A percentile compares a stretch with the other conserved stretches of the same genome.
Evolutionary conservation across 2,797 vertebrate species (phyloP).

Genomic region (Lophius americanus): DNA sequence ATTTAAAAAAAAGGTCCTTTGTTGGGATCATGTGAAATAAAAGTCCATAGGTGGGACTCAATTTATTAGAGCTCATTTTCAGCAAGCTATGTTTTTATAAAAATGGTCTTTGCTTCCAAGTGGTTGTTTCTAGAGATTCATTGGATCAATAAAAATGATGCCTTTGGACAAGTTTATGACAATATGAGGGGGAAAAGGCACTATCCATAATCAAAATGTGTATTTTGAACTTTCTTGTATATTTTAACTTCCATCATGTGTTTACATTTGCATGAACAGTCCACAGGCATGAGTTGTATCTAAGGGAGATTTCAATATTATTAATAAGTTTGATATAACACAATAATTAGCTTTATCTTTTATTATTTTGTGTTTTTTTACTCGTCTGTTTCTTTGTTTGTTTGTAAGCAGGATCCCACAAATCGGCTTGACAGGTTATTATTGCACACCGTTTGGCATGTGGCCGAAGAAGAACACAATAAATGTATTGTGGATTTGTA

Average conservation of each 20-base stretch:
- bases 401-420: background rate
- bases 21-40: constrained; percentile 54
- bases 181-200: background rate
- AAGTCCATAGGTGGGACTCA: constrained; percentile 42
- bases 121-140: background rate
- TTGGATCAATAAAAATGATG: background rate
- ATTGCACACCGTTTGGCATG: too few species aligned
- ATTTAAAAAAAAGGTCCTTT: constrained; percentile 47
- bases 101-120: background rate
- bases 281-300: too few species aligned
- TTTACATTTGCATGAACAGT: too few species aligned
- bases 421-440: background rate
- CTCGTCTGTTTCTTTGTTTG: background rate
- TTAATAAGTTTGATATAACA: too few species aligned
- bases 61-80: constrained; percentile 32
- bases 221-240: too few species aligned
- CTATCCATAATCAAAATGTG: too few species aligned
- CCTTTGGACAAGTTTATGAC: background rate
- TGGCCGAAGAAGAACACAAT: too few species aligned
- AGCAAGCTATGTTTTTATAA: background rate
- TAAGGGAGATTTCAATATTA: too few species aligned
- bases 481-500: too few species aligned
- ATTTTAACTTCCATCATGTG: too few species aligned
- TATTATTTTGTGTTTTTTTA: background rate
- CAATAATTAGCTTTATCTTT: too few species aligned